A percentile compares a stretch with the other conserved stretches of the same genome.
phyloP scores from a whole-genome alignment of 1,140 invertebrate genomes.

The Brachystomella parvula region DNA sequence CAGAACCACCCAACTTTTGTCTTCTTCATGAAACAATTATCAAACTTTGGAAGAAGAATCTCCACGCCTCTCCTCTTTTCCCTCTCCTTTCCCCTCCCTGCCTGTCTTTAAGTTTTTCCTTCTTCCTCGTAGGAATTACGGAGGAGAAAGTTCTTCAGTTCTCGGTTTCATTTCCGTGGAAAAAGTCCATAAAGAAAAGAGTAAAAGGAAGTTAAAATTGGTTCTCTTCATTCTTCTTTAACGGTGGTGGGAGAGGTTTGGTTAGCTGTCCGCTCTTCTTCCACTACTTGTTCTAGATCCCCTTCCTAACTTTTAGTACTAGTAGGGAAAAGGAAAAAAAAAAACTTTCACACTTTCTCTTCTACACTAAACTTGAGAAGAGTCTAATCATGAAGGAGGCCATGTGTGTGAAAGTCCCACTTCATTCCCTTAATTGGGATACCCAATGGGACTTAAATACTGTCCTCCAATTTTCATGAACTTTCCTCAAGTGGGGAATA shows the following conservation, averaged over 20 bases:
- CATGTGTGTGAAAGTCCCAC: not conserved
- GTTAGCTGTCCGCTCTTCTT: not conserved
- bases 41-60: not conserved
- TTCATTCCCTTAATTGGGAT: not conserved
- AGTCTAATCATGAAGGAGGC: not conserved
- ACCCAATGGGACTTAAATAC: not conserved
- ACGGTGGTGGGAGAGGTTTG: too few species aligned
- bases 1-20: too few species aligned
- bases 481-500: not conserved
- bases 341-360: not conserved
- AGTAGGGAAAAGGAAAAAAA: too few species aligned
- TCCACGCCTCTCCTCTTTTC: not conserved
- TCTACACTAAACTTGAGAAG: not conserved
- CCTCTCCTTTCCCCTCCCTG: not conserved
- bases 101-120: too few species aligned
- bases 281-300: too few species aligned
- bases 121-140: not conserved
- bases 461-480: not conserved
- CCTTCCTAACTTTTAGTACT: too few species aligned
- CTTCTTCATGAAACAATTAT: not conserved
- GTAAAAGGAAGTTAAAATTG: constrained; percentile 2
- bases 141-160: not conserved
- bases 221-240: not conserved
- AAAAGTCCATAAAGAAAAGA: constrained; percentile 5
- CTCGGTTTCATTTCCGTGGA: not conserved